phyloP scores from a whole-genome alignment of 2,113 vertebrate genomes.

The Erinaceus europaeus region DNA sequence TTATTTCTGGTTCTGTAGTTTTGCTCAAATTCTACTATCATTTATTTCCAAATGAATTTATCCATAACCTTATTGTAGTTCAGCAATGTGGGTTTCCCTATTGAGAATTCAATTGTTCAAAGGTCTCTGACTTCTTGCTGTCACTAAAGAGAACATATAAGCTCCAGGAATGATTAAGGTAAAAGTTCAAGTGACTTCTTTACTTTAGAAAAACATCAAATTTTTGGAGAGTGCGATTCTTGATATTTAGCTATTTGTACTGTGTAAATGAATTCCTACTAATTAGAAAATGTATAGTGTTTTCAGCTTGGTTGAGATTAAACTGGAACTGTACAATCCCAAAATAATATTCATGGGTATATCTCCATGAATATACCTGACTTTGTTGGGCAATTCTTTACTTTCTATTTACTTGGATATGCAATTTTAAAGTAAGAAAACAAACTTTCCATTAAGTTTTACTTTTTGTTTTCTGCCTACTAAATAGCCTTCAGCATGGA shows the following conservation, averaged over 20 bases:
- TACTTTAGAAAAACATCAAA: conserved; percentile 29
- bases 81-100: neutral
- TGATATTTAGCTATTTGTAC: neutral
- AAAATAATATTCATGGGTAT: neutral
- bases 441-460: conserved; percentile 61
- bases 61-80: conserved; percentile 21
- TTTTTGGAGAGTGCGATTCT: neutral
- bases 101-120: conserved; percentile 15
- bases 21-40: neutral
- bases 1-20: neutral
- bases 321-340: neutral
- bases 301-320: neutral
- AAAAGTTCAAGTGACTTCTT: neutral
- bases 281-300: neutral
- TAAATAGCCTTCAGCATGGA: conserved; percentile 34
- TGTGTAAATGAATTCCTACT: neutral
- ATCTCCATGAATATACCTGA: neutral
- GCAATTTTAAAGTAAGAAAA: conserved; percentile 30
- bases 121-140: conserved; percentile 20
- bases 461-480: conserved; percentile 15
- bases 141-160: conserved; percentile 25
- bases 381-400: neutral
- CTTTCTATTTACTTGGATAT: conserved; percentile 8
- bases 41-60: conserved; percentile 31
- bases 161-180: neutral